A percentile compares a stretch with the other conserved stretches of the same genome.
Conservation (phyloP, 2,113 vertebrate genomes). For the Heptranchias perlo region DNA sequence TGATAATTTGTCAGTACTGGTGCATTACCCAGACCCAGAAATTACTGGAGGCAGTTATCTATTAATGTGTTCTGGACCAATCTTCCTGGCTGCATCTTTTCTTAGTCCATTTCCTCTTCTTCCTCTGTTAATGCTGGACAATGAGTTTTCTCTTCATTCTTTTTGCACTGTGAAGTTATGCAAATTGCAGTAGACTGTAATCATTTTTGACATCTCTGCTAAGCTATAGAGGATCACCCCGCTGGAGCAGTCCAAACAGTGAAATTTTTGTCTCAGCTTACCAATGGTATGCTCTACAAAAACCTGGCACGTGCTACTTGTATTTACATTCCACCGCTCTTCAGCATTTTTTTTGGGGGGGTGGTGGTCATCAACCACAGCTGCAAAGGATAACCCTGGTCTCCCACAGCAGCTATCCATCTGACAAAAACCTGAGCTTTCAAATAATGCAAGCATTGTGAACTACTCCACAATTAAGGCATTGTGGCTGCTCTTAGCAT, state of each 20-base stretch:
- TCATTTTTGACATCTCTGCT: background rate
- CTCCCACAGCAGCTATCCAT: background rate
- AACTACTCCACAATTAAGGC: background rate
- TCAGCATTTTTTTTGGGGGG: background rate
- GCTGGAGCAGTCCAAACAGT: background rate
- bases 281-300: background rate
- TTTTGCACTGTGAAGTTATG: background rate
- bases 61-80: background rate
- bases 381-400: background rate
- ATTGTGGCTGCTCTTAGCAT: background rate
- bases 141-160: background rate
- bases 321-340: background rate
- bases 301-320: background rate
- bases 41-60: background rate
- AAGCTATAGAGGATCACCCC: background rate
- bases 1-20: slow-evolving; percentile 7
- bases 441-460: background rate
- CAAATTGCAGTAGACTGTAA: background rate
- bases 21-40: background rate
- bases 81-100: background rate
- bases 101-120: background rate
- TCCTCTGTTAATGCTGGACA: background rate
- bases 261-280: background rate
- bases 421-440: background rate
- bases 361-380: background rate